Evolutionary conservation across 2,797 vertebrate genomes (phyloP).

Genomic region (Anas capensis): DNA sequence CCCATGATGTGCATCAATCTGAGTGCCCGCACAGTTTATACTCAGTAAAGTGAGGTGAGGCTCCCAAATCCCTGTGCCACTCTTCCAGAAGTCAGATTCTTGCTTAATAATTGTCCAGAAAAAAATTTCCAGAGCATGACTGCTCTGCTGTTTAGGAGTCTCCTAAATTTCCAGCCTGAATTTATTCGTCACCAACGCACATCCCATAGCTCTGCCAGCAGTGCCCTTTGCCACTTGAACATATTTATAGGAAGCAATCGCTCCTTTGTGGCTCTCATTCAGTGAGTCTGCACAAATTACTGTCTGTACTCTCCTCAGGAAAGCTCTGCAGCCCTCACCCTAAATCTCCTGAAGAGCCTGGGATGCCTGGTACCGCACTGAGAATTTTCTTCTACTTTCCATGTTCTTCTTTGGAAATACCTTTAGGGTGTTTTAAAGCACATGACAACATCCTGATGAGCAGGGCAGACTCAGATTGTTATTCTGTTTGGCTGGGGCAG

Average conservation of each 20-base stretch:
- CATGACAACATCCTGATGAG: neutral
- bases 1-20: neutral
- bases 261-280: neutral
- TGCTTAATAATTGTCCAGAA: neutral
- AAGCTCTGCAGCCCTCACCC: neutral
- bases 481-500: neutral
- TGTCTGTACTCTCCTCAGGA: neutral
- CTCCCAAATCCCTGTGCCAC: neutral
- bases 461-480: neutral
- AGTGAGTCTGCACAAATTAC: neutral
- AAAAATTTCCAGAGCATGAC: neutral
- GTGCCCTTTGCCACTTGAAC: neutral
- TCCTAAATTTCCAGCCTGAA: neutral
- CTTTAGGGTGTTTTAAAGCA: neutral
- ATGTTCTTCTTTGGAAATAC: neutral
- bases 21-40: neutral
- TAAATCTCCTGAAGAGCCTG: neutral
- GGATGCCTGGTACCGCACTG: neutral
- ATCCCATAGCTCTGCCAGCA: neutral
- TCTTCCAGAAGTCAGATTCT: neutral
- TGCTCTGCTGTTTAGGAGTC: neutral
- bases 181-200: neutral
- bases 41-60: neutral
- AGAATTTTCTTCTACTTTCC: neutral
- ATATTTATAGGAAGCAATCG: constrained; percentile 27